These are phyloP conservation scores for Tokudaia tokunoshimensis DNA, from an alignment of 2,797 vertebrate species.

Conservation along the genomic window DNA sequence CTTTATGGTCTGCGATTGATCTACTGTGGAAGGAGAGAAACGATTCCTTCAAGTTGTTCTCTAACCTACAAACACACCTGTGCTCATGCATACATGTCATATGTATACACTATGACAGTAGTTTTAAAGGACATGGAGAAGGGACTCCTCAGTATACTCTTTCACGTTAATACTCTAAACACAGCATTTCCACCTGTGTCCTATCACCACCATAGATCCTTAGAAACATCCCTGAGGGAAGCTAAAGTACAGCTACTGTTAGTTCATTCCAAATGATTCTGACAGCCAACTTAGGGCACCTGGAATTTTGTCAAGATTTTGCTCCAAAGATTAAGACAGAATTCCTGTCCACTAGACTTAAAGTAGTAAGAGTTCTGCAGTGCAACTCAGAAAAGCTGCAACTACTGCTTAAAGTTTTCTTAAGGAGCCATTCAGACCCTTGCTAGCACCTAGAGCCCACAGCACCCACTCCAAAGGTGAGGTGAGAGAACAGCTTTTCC, in stretches of 20 bases:
- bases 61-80: neutral
- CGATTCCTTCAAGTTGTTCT: neutral
- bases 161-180: neutral
- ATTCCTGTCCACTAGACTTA: neutral
- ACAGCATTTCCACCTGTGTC: neutral
- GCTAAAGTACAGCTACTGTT: rapidly evolving
- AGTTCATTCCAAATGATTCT: neutral
- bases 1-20: neutral
- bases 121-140: neutral
- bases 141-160: neutral
- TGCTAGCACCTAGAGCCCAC: neutral
- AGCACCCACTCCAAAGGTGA: neutral
- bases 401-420: neutral
- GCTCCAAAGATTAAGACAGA: neutral
- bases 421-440: rapidly evolving
- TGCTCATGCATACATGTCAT: neutral
- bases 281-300: neutral
- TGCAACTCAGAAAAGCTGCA: neutral
- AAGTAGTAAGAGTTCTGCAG: neutral
- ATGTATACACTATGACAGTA: neutral
- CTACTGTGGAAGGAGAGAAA: neutral
- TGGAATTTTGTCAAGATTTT: neutral
- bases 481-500: neutral
- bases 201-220: neutral
- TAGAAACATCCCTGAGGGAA: neutral